Conservation (phyloP, 2,797 vertebrate species). For the Staurois parvus region DNA sequence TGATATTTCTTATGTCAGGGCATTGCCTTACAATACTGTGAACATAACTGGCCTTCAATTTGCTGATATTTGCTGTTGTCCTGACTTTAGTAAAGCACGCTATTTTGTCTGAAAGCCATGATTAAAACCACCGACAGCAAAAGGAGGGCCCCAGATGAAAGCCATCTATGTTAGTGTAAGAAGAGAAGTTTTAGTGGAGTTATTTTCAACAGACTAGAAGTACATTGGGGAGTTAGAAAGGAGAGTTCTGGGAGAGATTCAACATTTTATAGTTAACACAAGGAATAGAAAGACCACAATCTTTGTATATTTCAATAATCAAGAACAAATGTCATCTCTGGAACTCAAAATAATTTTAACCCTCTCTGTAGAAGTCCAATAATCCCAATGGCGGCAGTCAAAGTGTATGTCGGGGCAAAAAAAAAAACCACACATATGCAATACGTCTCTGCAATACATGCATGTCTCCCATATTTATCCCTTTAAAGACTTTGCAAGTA, state of each 20-base stretch:
- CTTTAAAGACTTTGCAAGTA: too few species aligned
- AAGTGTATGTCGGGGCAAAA: too few species aligned
- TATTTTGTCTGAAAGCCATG: constrained; percentile 15
- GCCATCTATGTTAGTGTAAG: constrained; percentile 31
- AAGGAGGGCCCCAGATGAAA: constrained; percentile 42
- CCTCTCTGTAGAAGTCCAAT: background rate
- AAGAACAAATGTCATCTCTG: constrained; percentile 71
- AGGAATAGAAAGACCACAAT: constrained; percentile 42
- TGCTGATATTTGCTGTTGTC: background rate
- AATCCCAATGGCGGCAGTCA: too few species aligned
- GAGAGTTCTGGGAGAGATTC: constrained; percentile 10
- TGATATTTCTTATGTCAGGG: too few species aligned
- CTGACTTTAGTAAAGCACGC: constrained; percentile 2
- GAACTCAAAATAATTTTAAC: constrained; percentile 45
- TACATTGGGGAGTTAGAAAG: constrained; percentile 15
- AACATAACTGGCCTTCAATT: background rate
- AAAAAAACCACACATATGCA: too few species aligned
- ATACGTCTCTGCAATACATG: too few species aligned
- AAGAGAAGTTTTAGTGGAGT: constrained; percentile 37
- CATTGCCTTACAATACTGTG: background rate
- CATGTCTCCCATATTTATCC: too few species aligned
- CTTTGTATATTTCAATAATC: constrained; percentile 62
- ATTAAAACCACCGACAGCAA: constrained; percentile 45
- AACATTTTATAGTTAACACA: constrained; percentile 54
- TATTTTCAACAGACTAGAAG: constrained; percentile 42